Evolutionary conservation across 2,888 invertebrate genomes (phyloP).

Genomic region (Micropterix aruncella): DNA sequence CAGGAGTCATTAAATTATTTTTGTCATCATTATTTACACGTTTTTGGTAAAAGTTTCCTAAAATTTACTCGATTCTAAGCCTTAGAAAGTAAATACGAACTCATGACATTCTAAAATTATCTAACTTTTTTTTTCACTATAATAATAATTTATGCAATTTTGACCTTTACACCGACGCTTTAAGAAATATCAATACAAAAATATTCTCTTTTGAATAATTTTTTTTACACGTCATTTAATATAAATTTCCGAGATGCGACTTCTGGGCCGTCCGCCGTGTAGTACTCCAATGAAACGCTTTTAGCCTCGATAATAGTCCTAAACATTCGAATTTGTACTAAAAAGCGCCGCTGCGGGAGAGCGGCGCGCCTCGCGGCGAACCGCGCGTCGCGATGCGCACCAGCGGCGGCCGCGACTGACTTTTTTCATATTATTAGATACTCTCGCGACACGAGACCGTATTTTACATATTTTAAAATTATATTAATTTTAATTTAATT

Average conservation of each 20-base stretch:
- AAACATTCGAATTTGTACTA: constrained; percentile 43
- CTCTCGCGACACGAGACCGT: too few species aligned
- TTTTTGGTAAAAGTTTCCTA: constrained; percentile 56
- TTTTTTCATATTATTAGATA: too few species aligned
- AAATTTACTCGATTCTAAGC: constrained; percentile 47
- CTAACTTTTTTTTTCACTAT: constrained; percentile 39
- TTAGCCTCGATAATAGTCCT: constrained; percentile 39
- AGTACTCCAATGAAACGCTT: constrained; percentile 36
- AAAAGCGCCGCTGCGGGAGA: constrained; percentile 10
- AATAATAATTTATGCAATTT: constrained; percentile 38
- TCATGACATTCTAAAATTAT: constrained; percentile 40
- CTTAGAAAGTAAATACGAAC: constrained; percentile 45
- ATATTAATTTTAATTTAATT: too few species aligned
- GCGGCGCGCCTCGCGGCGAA: neutral
- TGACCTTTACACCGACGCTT: constrained; percentile 42
- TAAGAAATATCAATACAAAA: constrained; percentile 48
- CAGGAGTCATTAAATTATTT: constrained; percentile 22
- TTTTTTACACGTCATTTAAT: constrained; percentile 36
- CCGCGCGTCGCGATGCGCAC: too few species aligned
- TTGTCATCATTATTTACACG: constrained; percentile 42
- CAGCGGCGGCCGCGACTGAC: too few species aligned
- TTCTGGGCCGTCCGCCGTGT: constrained; percentile 22
- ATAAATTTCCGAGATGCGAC: constrained; percentile 21
- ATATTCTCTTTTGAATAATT: constrained; percentile 44
- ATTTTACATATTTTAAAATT: too few species aligned